phyloP scores from a whole-genome alignment of 2,113 vertebrate genomes.

The Pomatorhinus ruficollis region DNA sequence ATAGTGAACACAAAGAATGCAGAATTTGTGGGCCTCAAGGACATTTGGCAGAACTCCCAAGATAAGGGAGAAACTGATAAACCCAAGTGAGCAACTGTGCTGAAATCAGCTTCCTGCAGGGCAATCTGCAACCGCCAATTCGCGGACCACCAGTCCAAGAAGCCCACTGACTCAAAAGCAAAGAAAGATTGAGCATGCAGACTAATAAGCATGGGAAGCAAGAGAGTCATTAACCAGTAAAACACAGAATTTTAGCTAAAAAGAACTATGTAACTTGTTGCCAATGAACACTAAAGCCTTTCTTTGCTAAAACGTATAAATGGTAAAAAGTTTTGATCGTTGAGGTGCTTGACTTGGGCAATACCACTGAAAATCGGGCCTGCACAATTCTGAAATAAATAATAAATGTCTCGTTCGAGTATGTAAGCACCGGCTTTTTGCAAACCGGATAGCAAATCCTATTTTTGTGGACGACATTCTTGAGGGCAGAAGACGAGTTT shows the following conservation, averaged over 20 bases:
- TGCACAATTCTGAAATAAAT: neutral
- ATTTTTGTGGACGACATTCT: neutral
- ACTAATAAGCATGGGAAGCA: rapidly evolving
- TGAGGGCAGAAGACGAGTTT: rapidly evolving
- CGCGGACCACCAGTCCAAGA: neutral
- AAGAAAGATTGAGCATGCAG: neutral
- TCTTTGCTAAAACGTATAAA: neutral
- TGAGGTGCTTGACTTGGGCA: neutral
- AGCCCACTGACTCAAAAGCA: neutral
- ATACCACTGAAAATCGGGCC: too few relatives aligned
- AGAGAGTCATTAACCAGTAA: neutral
- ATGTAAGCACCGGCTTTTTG: neutral
- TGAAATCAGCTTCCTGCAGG: neutral
- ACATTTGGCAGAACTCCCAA: neutral
- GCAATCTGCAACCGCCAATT: rapidly evolving
- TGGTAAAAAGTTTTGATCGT: neutral
- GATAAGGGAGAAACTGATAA: neutral
- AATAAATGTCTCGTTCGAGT: neutral
- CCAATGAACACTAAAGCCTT: neutral
- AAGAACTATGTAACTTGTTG: neutral
- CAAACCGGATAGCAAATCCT: neutral
- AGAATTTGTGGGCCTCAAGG: neutral
- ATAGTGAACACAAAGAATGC: neutral
- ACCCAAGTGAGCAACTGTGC: neutral
- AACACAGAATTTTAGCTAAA: neutral